Evolutionary conservation across 1,140 invertebrate genomes (phyloP), one percentile per base, ranked within the genome.

Genomic region (Drosophila pallidifrons): DNA sequence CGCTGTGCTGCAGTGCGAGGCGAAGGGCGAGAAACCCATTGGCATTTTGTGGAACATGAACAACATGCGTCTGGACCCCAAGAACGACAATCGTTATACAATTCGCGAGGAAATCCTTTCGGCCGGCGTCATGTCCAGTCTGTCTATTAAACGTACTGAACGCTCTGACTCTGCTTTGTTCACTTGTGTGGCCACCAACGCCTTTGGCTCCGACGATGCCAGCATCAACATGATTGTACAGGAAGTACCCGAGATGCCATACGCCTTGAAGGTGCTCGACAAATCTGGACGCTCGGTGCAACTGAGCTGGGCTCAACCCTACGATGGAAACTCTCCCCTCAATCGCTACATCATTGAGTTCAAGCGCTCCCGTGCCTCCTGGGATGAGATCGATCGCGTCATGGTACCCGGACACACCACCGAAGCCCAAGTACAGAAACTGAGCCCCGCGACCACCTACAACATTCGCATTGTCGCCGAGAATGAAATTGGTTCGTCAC

Each of bases 21-120:
- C 98, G n/a, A 97, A 97, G 88, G 98, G 98, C 59, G 98, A 99
- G 93, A 98, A 98, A 94, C 98, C 98, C 25, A 97, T 99, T 91
- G 97, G 97, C 79, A 98, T 99, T 51, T 94, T 98, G 16, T 99
- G 98, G 98, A 98, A 97, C 93, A 98, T 98, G 95, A 98, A 98
- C 93, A 98, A 97, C 93, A 98, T 98, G 92, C 95, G 97, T 55
- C 93, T 98, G 59, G 97, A 98, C 93, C 96, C 96, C 30, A 97
- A 98, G 93, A 96, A 95, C 60, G 96, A 98, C 88, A 96, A 95
- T 15, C 96, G 97, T 59, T 98, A 98, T 93, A 98, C 97, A 2
- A 98, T 98, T 82, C 95, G 97, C 55, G 97, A 98, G 93, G 97
- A 98, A 93, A 97, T 97, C 82, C 92, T 97, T 28, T 95, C 96